phyloP scores from a whole-genome alignment of 2,797 vertebrate genomes.

The Ciconia nigra region DNA sequence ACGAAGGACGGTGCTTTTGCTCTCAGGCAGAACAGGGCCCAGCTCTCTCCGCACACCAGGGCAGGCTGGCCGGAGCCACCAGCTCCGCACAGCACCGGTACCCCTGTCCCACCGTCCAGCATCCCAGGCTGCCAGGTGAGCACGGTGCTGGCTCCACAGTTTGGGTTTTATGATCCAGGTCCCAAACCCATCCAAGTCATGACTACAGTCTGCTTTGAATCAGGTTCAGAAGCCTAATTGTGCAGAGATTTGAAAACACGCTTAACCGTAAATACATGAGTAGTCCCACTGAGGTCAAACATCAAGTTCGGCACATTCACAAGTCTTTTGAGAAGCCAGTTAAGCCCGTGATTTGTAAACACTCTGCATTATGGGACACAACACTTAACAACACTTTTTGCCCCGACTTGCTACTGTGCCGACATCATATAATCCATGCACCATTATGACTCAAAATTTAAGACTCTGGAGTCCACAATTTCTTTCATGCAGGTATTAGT shows the following conservation, averaged over 20 bases:
- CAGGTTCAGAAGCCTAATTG: background rate
- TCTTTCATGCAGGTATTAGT: background rate
- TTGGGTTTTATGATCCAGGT: background rate
- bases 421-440: background rate
- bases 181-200: background rate
- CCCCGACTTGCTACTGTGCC: background rate
- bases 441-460: background rate
- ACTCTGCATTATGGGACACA: background rate
- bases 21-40: background rate
- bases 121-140: background rate
- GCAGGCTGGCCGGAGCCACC: background rate
- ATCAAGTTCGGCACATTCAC: background rate
- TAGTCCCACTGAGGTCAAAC: background rate
- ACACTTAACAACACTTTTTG: background rate
- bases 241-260: background rate
- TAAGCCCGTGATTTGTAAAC: background rate
- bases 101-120: background rate
- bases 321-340: background rate
- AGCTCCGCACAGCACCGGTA: fast-evolving
- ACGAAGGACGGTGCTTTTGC: background rate
- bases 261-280: background rate
- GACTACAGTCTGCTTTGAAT: background rate
- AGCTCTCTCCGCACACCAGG: fast-evolving
- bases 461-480: background rate
- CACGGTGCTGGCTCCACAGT: background rate